Evolutionary conservation across 2,113 vertebrate species (phyloP).

Genomic region (Channa maculata): DNA sequence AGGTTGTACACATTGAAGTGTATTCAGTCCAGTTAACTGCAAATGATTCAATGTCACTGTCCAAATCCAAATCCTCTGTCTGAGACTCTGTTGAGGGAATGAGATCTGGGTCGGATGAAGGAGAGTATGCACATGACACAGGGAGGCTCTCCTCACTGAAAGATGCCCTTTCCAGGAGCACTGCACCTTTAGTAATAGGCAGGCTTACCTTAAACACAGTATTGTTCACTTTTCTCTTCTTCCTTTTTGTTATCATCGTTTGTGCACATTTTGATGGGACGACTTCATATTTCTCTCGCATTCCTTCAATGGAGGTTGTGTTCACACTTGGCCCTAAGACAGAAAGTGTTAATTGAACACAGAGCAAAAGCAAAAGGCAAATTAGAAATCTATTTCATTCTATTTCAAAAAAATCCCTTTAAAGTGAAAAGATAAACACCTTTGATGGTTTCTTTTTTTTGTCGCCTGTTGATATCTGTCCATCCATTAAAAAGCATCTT

Average conservation of each 20-base stretch:
- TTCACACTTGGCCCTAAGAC: slow-evolving; percentile 35
- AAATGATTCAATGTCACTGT: neutral
- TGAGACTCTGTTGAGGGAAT: neutral
- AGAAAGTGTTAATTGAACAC: slow-evolving; percentile 1
- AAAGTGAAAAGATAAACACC: slow-evolving; percentile 43
- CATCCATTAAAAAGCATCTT: slow-evolving; percentile 43
- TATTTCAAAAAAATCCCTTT: neutral
- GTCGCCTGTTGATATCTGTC: slow-evolving; percentile 1
- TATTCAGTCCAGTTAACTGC: neutral
- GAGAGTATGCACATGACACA: neutral
- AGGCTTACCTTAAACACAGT: slow-evolving; percentile 77
- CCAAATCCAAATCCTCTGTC: neutral
- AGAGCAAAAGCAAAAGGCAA: neutral
- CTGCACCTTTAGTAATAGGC: slow-evolving; percentile 52
- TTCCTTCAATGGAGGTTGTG: neutral
- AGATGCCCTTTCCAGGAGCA: slow-evolving; percentile 71
- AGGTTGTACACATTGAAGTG: neutral
- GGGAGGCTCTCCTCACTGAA: slow-evolving; percentile 36
- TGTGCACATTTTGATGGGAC: neutral
- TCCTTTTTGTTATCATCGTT: neutral
- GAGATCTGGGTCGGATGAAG: neutral
- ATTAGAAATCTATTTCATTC: neutral
- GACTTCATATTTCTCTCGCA: neutral
- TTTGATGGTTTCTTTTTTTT: slow-evolving; percentile 16
- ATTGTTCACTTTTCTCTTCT: neutral